phyloP scores from a whole-genome alignment of 2,113 vertebrate species.

The Catharus fuscescens region DNA sequence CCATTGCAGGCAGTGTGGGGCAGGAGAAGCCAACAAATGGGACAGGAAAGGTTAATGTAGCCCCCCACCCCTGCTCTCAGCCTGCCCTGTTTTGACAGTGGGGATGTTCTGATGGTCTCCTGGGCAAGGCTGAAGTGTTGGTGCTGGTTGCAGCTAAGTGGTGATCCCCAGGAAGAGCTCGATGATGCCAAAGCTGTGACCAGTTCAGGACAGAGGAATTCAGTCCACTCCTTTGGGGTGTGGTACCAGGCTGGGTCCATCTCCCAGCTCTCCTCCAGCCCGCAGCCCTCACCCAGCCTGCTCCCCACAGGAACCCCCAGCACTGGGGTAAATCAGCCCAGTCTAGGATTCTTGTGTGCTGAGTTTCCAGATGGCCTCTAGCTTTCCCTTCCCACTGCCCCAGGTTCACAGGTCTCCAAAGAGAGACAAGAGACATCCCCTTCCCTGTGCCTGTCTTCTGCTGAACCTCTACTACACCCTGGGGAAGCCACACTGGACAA shows the following conservation, averaged over 20 bases:
- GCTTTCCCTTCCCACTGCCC: background rate
- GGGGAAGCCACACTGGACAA: background rate
- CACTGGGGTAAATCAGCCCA: background rate
- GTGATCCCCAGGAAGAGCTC: background rate
- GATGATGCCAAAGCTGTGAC: background rate
- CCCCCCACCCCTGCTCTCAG: background rate
- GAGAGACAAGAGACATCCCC: background rate
- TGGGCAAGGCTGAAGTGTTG: background rate
- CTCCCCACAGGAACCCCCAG: background rate
- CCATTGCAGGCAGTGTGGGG: background rate
- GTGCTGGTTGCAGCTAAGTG: rapidly evolving
- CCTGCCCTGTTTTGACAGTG: background rate
- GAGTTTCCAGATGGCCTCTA: background rate
- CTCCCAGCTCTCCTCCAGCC: rapidly evolving
- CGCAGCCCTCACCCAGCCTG: background rate
- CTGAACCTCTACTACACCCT: background rate
- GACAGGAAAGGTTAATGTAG: background rate
- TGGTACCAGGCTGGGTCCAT: background rate
- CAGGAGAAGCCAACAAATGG: background rate
- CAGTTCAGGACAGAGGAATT: background rate
- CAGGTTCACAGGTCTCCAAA: background rate
- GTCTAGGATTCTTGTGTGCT: background rate
- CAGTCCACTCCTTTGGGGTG: background rate
- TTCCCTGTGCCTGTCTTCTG: background rate
- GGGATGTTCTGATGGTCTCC: background rate